phyloP scores from a whole-genome alignment of 2,113 vertebrate genomes.

The Elaphurus davidianus region DNA sequence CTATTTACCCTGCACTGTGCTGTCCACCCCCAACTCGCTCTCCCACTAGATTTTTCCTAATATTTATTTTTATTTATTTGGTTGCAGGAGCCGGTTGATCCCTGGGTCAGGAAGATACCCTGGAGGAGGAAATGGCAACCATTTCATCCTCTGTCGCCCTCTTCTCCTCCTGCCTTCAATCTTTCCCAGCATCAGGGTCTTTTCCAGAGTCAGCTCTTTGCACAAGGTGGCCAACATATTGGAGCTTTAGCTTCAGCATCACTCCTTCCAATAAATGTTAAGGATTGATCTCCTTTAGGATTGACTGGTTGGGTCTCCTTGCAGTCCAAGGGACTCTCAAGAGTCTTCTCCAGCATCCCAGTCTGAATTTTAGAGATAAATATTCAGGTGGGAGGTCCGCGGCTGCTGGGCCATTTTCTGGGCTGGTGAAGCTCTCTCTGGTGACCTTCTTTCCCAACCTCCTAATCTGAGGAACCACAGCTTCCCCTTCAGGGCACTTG shows the following conservation, averaged over 20 bases:
- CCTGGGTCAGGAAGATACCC: neutral
- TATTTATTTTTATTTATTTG: neutral
- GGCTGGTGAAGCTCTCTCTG: neutral
- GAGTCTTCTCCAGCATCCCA: neutral
- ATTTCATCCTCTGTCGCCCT: neutral
- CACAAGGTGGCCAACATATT: neutral
- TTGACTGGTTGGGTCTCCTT: neutral
- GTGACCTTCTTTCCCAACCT: neutral
- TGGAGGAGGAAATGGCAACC: neutral
- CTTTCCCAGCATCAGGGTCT: neutral
- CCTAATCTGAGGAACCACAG: neutral
- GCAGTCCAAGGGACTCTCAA: neutral
- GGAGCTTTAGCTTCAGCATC: neutral
- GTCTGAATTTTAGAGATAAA: neutral
- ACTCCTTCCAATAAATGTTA: neutral
- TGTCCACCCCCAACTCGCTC: accelerated
- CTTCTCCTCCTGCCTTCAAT: neutral
- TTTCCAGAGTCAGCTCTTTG: neutral
- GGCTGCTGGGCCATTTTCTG: neutral
- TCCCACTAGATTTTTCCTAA: neutral
- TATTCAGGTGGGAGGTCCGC: neutral
- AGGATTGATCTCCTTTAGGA: neutral
- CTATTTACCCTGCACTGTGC: accelerated
- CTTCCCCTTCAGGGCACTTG: neutral
- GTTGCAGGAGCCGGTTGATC: neutral